Evolutionary conservation across 2,888 invertebrate species (phyloP), one percentile per base, ranked within the genome.

Genomic region (Philereme vetulata): DNA sequence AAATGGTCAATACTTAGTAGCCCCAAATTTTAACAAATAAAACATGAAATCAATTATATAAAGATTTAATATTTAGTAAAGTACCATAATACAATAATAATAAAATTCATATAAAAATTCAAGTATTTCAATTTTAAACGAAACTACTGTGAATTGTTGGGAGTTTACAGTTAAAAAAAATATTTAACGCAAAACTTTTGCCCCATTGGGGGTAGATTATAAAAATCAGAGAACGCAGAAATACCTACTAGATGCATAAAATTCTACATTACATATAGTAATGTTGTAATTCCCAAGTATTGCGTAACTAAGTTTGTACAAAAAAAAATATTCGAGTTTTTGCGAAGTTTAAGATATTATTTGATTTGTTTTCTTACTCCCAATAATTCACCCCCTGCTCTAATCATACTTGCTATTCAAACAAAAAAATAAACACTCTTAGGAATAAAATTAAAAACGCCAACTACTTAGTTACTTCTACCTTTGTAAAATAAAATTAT

Each of bases 31-130:
- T 35, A 38, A 6, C 1, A 8, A 38, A 38, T 6, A 38, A 38
- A 38, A 38, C 35, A 35, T 35, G 0, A 35, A 38, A 38, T 6
- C 38, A 38, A 38, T 38, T 6, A 38, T 38, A 85, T 89, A 88
- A 38, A 38, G 86, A 88, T 88, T 90, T 90, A 90, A 88, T 90
- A 88, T 89, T 90, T 89, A 90, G 90, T 90, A 90, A 90, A 90
- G 90, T 90, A 90, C 90, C 88, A 88, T 90, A 38, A 4, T 38
- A 8, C 8, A 89, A 86, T 90, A 85, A 88, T 90, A 88, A 90
- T 90, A 90, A 90, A 90, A 90, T 89, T 90, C 90, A 90, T 90
- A 90, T 90, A 90, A 90, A 90, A 90, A 88, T 89, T 80, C 89
- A 89, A 90, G 85, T 90, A 43, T 38, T 38, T 38, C 38, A 38